Evolutionary conservation across 2,797 vertebrate species (phyloP).

Genomic region (Sciurus vulgaris): DNA sequence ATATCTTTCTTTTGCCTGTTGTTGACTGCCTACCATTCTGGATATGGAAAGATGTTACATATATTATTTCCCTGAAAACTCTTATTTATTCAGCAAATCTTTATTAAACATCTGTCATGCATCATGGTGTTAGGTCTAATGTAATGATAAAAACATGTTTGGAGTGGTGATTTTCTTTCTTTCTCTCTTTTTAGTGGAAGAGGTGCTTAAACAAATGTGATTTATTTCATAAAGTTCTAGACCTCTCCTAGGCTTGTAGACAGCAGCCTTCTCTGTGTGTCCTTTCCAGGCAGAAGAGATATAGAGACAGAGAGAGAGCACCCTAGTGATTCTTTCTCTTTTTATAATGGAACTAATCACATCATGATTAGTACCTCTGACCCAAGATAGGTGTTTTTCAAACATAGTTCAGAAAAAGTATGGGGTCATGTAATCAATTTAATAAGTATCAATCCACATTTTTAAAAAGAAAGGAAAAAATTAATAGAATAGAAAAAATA

Average conservation of each 20-base stretch:
- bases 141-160: neutral
- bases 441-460: neutral
- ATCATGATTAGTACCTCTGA: neutral
- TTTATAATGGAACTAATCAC: neutral
- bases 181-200: neutral
- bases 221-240: neutral
- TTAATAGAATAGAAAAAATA: neutral
- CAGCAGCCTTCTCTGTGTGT: neutral
- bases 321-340: neutral
- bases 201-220: neutral
- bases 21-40: neutral
- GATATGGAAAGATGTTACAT: neutral
- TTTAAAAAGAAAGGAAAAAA: neutral
- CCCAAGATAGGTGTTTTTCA: neutral
- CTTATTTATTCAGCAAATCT: constrained; percentile 36
- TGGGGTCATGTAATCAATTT: neutral
- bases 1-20: constrained; percentile 16
- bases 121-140: neutral
- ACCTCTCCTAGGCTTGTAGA: neutral
- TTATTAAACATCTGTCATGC: neutral
- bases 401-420: neutral
- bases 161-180: neutral
- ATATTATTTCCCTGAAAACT: neutral
- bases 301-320: too few species aligned
- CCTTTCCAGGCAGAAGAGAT: neutral